Conservation (phyloP, 2,888 invertebrate genomes). For the Ischnus inquisitorius region DNA sequence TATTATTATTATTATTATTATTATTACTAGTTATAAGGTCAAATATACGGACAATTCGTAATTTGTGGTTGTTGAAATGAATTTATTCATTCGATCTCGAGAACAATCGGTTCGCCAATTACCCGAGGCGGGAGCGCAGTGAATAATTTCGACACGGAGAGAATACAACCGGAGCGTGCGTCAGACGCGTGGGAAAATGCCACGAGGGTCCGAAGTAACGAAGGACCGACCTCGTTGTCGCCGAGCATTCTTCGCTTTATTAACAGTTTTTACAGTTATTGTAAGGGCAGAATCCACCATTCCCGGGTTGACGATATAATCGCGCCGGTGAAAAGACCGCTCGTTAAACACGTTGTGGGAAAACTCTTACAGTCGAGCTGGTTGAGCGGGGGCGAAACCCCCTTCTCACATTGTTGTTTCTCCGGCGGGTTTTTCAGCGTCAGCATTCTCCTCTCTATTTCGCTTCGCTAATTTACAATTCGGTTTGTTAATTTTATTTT, state of each 20-base stretch:
- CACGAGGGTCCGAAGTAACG: not conserved
- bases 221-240: not conserved
- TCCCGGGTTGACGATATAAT: conserved; percentile 38
- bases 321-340: conserved; percentile 37
- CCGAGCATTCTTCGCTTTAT: conserved; percentile 11
- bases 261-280: conserved; percentile 49
- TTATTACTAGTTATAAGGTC: conserved; percentile 78
- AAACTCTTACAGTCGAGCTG: not conserved
- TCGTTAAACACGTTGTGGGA: conserved; percentile 58
- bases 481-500: conserved; percentile 50
- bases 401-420: not conserved
- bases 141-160: not conserved
- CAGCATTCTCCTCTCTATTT: conserved; percentile 2
- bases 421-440: not conserved
- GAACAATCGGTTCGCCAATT: conserved; percentile 17
- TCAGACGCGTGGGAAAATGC: not conserved
- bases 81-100: conserved; percentile 52
- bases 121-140: not conserved
- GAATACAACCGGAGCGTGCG: not conserved
- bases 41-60: conserved; percentile 82
- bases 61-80: conserved; percentile 56
- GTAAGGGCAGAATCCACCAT: conserved; percentile 34
- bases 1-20: conserved; percentile 74
- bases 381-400: not conserved
- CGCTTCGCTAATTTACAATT: conserved; percentile 52